Percentiles rank a stretch among this genome's conserved stretches.
These are phyloP conservation scores for Tetragonula carbonaria DNA, from an alignment of 2,888 invertebrate species.

Conservation along the genomic window DNA sequence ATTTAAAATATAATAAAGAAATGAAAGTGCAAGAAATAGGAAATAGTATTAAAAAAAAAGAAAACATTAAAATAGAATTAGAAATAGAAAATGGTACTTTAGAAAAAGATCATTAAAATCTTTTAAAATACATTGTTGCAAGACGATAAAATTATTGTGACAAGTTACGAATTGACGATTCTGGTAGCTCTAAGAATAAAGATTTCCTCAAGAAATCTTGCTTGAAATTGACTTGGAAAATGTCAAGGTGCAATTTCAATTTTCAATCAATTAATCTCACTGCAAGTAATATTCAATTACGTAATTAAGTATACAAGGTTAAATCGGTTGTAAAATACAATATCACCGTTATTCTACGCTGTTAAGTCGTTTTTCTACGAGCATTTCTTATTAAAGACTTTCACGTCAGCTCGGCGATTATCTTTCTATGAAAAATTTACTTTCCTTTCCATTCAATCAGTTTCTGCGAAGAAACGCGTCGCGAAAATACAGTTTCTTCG, in stretches of 20 bases:
- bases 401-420: conserved; percentile 23
- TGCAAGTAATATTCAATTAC: neutral
- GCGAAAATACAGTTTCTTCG: conserved; percentile 34
- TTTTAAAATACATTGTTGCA: too few relatives aligned
- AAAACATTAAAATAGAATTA: too few relatives aligned
- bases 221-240: neutral
- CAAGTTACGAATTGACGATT: too few relatives aligned
- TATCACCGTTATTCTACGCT: neutral
- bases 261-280: neutral
- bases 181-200: too few relatives aligned
- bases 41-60: too few relatives aligned
- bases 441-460: conserved; percentile 55
- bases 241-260: neutral
- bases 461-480: conserved; percentile 36
- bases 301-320: neutral
- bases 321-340: conserved; percentile 12
- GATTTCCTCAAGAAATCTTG: neutral
- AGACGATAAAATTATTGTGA: too few relatives aligned
- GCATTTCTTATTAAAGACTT: conserved; percentile 26
- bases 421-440: conserved; percentile 37
- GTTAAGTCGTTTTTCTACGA: neutral
- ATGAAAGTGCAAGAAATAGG: too few relatives aligned
- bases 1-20: too few relatives aligned
- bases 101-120: too few relatives aligned
- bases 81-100: too few relatives aligned